phyloP scores from a whole-genome alignment of 2,113 vertebrate species.

The Vombatus ursinus region DNA sequence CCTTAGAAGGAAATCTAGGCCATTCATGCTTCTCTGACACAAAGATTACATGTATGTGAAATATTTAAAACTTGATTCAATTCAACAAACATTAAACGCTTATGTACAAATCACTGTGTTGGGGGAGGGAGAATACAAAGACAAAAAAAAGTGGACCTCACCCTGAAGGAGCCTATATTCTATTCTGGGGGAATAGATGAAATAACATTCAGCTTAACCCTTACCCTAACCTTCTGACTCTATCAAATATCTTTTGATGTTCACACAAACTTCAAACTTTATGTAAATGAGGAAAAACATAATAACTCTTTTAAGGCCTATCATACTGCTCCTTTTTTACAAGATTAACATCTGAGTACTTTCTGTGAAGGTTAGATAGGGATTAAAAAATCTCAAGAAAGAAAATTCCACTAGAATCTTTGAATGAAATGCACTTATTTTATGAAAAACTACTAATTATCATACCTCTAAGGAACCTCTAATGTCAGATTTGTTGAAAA shows the following conservation, averaged over 20 bases:
- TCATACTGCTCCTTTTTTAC: background rate
- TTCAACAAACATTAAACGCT: too few relatives aligned
- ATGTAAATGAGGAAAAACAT: background rate
- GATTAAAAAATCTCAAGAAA: slow-evolving; percentile 60
- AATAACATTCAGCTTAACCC: too few relatives aligned
- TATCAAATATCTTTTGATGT: too few relatives aligned
- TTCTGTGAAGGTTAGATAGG: slow-evolving; percentile 41
- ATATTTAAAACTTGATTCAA: background rate
- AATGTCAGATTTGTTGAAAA: slow-evolving; percentile 63
- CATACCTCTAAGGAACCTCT: slow-evolving; percentile 56
- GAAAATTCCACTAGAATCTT: slow-evolving; percentile 27
- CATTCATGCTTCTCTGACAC: background rate
- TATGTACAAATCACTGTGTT: too few relatives aligned
- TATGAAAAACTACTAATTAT: slow-evolving; percentile 63
- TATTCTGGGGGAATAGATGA: too few relatives aligned
- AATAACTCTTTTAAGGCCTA: background rate
- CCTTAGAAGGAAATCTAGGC: slow-evolving; percentile 34
- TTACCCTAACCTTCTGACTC: too few relatives aligned
- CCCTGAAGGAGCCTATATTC: too few relatives aligned
- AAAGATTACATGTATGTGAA: slow-evolving; percentile 33
- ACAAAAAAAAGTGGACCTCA: background rate
- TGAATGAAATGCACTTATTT: slow-evolving; percentile 46
- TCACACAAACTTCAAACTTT: too few relatives aligned
- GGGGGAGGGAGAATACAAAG: slow-evolving; percentile 9
- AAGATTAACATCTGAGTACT: slow-evolving; percentile 7